These are phyloP conservation scores for Polylopha cassiicola DNA, from an alignment of 2,888 invertebrate genomes.

Conservation along the genomic window DNA sequence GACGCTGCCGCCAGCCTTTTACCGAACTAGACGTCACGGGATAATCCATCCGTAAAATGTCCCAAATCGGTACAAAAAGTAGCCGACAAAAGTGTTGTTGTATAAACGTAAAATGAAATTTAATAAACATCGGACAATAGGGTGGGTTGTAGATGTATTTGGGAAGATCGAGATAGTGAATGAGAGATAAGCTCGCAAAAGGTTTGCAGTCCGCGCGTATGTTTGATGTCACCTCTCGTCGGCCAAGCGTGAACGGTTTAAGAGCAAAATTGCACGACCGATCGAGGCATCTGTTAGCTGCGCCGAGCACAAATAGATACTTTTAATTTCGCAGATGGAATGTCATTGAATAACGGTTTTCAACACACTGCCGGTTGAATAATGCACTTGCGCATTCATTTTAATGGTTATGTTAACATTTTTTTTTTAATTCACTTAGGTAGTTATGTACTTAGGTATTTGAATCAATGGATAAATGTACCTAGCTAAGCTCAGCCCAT, in stretches of 20 bases:
- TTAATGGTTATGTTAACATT: too few species aligned
- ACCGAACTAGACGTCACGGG: conserved; percentile 64
- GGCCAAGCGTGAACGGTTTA: conserved; percentile 68
- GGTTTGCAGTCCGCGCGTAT: conserved; percentile 67
- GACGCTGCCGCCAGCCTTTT: conserved; percentile 56
- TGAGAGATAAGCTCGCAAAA: conserved; percentile 75
- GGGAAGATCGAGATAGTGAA: conserved; percentile 68
- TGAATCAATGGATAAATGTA: too few species aligned
- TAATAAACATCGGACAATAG: conserved; percentile 74
- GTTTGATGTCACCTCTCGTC: conserved; percentile 76
- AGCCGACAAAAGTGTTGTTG: conserved; percentile 75
- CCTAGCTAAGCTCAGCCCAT: too few species aligned
- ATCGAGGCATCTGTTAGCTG: conserved; percentile 71
- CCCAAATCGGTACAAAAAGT: conserved; percentile 70
- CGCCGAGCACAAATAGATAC: conserved; percentile 62
- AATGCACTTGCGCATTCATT: conserved; percentile 2
- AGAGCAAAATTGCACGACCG: conserved; percentile 70
- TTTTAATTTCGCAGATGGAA: conserved; percentile 75
- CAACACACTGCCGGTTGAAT: conserved; percentile 18
- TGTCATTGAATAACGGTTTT: conserved; percentile 38
- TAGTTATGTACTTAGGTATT: too few species aligned
- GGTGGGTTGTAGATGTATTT: conserved; percentile 62
- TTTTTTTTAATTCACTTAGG: too few species aligned
- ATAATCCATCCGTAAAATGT: conserved; percentile 76
- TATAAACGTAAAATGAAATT: conserved; percentile 76